These are phyloP conservation scores for Spatulosminthurus flaviceps DNA, from an alignment of 2,888 invertebrate genomes.

Conservation along the genomic window DNA sequence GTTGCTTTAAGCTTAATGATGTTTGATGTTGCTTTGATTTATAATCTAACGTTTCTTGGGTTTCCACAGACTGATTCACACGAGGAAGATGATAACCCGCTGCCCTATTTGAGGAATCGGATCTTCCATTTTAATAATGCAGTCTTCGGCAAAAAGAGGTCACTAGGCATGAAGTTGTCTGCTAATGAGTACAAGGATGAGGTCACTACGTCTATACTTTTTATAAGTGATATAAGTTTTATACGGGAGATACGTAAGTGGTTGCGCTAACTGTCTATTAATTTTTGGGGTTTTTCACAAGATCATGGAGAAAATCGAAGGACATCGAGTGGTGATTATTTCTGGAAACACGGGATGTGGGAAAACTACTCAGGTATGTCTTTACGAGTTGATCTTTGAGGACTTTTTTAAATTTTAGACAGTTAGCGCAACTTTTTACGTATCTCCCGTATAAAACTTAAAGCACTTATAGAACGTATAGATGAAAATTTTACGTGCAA, in stretches of 20 bases:
- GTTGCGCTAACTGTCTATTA: too few species aligned
- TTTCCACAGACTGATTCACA: conserved; percentile 13
- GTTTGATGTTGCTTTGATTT: neutral
- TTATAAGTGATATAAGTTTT: too few species aligned
- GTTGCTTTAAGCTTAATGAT: too few species aligned
- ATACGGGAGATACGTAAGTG: too few species aligned
- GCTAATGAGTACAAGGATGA: conserved; percentile 54
- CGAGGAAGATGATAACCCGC: conserved; percentile 41
- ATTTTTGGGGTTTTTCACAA: conserved; percentile 21
- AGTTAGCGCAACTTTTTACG: too few species aligned
- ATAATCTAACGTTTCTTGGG: neutral
- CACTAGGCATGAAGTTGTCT: conserved; percentile 46
- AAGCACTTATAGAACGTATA: too few species aligned
- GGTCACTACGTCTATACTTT: conserved; percentile 50
- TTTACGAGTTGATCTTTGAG: too few species aligned
- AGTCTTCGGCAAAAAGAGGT: conserved; percentile 49
- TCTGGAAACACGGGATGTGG: conserved; percentile 93
- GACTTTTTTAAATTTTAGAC: too few species aligned
- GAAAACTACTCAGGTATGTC: conserved; percentile 79
- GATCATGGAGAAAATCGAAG: conserved; percentile 56
- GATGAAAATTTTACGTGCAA: too few species aligned
- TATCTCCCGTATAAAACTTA: too few species aligned
- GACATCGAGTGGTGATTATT: conserved; percentile 54
- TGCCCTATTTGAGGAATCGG: too few species aligned
- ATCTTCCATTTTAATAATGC: neutral